phyloP scores from a whole-genome alignment of 2,113 vertebrate species.

The Ramphastos sulfuratus region DNA sequence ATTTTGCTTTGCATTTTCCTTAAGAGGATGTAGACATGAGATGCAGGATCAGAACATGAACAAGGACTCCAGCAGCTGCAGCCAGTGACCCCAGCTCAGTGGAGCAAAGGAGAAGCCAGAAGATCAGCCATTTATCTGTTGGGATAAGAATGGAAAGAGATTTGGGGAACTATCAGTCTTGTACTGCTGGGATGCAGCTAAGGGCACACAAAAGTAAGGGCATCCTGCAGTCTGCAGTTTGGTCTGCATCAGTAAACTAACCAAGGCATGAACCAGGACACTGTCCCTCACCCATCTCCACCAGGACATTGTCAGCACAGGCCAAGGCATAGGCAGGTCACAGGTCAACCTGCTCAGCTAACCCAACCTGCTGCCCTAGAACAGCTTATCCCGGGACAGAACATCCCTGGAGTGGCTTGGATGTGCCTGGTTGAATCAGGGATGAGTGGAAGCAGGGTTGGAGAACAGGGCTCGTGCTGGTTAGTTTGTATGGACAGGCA shows the following conservation, averaged over 20 bases:
- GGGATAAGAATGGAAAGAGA: background rate
- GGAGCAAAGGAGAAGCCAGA: background rate
- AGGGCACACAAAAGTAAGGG: background rate
- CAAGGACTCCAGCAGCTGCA: background rate
- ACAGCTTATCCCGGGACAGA: background rate
- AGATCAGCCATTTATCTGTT: background rate
- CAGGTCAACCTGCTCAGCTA: background rate
- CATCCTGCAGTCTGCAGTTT: too few species aligned
- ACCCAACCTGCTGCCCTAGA: background rate
- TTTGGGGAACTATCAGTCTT: accelerated
- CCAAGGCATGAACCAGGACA: background rate
- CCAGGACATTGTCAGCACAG: background rate
- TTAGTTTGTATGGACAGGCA: background rate
- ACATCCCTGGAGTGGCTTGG: background rate
- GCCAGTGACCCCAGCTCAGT: too few species aligned
- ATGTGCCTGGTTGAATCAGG: background rate
- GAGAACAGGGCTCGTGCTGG: background rate
- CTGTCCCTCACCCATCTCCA: accelerated
- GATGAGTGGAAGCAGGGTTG: background rate
- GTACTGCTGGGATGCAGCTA: background rate
- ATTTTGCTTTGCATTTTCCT: background rate
- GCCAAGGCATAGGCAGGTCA: background rate
- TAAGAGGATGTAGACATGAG: background rate
- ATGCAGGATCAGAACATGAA: background rate
- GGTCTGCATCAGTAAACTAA: accelerated